A percentile compares a stretch with the other conserved stretches of the same genome.
Conservation (phyloP, 2,113 vertebrate species). For the Hydrochoerus hydrochaeris region DNA sequence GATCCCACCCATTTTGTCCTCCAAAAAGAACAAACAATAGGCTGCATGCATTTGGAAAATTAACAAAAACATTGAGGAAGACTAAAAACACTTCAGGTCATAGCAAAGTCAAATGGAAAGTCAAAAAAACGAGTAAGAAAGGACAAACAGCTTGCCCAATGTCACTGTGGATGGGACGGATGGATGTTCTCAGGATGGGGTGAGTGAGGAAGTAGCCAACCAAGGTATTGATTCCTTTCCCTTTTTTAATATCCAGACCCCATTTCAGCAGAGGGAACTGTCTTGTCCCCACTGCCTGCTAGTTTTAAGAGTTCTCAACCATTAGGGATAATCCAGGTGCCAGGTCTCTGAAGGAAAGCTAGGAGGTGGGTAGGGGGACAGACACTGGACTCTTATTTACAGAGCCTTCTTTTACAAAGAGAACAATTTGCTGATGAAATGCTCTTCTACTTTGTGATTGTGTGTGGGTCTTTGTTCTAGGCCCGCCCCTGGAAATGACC, state of each 20-base stretch:
- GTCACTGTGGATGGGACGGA: not conserved
- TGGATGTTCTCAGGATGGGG: fast-evolving
- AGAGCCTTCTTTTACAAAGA: not conserved
- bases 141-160: not conserved
- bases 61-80: conserved; percentile 47
- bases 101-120: conserved; percentile 56
- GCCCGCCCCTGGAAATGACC: fast-evolving
- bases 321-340: not conserved
- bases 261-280: too few species aligned
- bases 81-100: conserved; percentile 49
- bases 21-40: conserved; percentile 36
- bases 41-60: conserved; percentile 53
- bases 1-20: conserved; percentile 33
- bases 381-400: not conserved
- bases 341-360: not conserved
- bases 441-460: not conserved
- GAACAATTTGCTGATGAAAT: not conserved
- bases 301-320: not conserved
- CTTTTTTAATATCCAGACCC: not conserved
- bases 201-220: not conserved
- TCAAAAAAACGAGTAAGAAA: conserved; percentile 20
- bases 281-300: not conserved
- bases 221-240: not conserved
- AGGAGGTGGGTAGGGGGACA: not conserved
- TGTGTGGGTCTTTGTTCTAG: not conserved